These are phyloP conservation scores for Reinhardtius hippoglossoides DNA, from an alignment of 2,113 vertebrate genomes.

Conservation along the genomic window DNA sequence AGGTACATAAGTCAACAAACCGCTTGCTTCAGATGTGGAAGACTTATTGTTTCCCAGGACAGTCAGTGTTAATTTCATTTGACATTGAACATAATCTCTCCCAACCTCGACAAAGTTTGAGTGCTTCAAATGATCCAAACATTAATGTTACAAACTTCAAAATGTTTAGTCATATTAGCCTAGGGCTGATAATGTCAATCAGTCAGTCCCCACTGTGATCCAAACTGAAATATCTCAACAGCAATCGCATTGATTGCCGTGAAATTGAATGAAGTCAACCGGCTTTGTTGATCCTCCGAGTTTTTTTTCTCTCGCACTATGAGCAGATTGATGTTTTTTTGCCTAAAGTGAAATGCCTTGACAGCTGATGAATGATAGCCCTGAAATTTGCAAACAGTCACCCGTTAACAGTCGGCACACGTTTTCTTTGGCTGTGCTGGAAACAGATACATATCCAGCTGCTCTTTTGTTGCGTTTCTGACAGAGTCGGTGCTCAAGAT, in stretches of 20 bases:
- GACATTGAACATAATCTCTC: neutral
- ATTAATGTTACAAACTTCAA: neutral
- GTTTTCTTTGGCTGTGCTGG: neutral
- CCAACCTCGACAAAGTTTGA: neutral
- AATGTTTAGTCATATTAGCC: neutral
- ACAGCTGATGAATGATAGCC: neutral
- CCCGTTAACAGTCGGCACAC: neutral
- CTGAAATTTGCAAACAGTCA: neutral
- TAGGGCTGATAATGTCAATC: neutral
- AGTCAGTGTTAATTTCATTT: neutral
- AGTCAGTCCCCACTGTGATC: neutral
- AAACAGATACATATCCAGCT: neutral
- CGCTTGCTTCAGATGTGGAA: neutral
- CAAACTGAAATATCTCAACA: neutral
- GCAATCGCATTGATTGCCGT: neutral
- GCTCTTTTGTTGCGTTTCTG: neutral
- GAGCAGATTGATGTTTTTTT: neutral
- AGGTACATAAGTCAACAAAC: neutral
- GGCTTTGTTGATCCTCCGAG: neutral
- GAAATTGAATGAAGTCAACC: neutral
- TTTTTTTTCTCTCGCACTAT: neutral
- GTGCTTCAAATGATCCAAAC: neutral
- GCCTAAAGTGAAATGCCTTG: neutral
- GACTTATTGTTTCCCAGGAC: too few species aligned
- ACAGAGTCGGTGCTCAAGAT: neutral